Percentiles rank a stretch among this genome's conserved stretches.
These are phyloP conservation scores for Athene cunicularia DNA, from an alignment of 2,113 vertebrate genomes.

Conservation along the genomic window DNA sequence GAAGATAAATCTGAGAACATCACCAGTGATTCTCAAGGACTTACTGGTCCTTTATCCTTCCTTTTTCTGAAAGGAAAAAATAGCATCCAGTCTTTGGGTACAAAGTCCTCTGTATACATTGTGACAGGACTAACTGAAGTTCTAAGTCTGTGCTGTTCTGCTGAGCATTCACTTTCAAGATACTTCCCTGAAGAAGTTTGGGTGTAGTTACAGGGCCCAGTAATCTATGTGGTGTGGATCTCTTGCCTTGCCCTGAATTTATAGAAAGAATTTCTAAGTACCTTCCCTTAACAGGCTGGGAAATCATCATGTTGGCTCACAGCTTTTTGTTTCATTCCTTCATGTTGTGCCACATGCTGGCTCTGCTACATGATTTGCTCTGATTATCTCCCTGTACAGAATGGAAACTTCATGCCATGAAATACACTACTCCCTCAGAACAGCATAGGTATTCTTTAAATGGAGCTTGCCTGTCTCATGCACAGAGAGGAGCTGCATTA, in stretches of 20 bases:
- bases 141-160: not conserved
- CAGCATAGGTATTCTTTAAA: not conserved
- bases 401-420: not conserved
- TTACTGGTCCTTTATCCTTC: not conserved
- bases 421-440: not conserved
- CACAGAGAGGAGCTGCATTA: not conserved
- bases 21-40: not conserved
- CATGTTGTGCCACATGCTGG: rapidly evolving
- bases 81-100: not conserved
- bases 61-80: not conserved
- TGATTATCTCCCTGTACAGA: not conserved
- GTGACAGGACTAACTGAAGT: not conserved
- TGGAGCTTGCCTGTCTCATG: not conserved
- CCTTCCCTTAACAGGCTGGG: not conserved
- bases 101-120: not conserved
- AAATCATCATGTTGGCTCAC: not conserved
- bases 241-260: not conserved
- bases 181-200: not conserved
- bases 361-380: not conserved
- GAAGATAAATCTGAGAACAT: not conserved
- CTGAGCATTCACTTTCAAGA: rapidly evolving
- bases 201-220: not conserved
- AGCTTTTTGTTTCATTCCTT: not conserved
- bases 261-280: not conserved
- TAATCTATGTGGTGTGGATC: not conserved